Conservation (phyloP, 1,140 invertebrate genomes). For the Drusus annulatus region DNA sequence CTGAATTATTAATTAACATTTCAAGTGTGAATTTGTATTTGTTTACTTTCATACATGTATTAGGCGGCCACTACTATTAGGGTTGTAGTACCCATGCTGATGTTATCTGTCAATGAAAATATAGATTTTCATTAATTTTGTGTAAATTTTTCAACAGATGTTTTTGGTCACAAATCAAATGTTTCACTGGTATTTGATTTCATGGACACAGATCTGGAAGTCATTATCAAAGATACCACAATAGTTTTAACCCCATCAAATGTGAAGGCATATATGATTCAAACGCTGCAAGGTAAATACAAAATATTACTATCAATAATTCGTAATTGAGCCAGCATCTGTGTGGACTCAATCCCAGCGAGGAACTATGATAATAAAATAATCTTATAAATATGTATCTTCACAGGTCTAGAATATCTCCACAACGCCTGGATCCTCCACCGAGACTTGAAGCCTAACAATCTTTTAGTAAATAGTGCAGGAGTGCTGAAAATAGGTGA, state of each 20-base stretch:
- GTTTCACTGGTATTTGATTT: constrained; percentile 99
- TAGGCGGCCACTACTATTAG: too few species aligned
- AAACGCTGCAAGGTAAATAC: constrained; percentile 88
- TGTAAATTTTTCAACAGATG: constrained; percentile 76
- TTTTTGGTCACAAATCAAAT: constrained; percentile 98
- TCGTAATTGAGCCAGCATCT: too few species aligned
- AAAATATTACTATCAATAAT: neutral
- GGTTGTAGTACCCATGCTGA: too few species aligned
- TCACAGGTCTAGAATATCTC: constrained; percentile 87
- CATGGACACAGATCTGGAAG: constrained; percentile 99
- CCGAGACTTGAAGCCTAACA: constrained; percentile 99
- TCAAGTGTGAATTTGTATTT: too few species aligned
- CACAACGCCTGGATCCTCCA: constrained; percentile 98
- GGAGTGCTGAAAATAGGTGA: constrained; percentile 97
- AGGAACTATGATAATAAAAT: too few species aligned
- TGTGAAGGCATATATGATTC: constrained; percentile 96
- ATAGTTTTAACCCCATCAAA: constrained; percentile 94
- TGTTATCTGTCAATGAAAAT: too few species aligned
- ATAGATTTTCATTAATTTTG: too few species aligned
- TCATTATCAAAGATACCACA: constrained; percentile 88
- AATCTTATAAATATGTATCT: neutral
- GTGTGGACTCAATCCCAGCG: too few species aligned
- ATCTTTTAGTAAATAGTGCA: constrained; percentile 93
- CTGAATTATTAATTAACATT: too few species aligned
- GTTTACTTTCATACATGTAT: too few species aligned